Base-by-base conservation (phyloP, 2,113 vertebrate species). In the Catharus bicknelli region DNA sequence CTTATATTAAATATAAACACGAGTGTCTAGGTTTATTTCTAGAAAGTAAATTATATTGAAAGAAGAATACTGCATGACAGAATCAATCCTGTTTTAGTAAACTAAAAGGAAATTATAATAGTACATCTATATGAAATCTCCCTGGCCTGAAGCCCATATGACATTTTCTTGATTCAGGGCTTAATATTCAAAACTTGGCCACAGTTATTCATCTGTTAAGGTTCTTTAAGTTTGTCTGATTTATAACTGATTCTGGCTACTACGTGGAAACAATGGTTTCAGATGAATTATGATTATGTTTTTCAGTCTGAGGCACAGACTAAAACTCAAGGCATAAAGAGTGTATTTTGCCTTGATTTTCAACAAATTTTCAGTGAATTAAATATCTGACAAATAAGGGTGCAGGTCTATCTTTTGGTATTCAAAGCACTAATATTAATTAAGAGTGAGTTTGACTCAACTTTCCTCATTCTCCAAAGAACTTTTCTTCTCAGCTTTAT, bases 141-240 rank as follows among this genome's bases (percentile, higher is more conserved):
- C 32, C 22, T 76, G 62, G 50, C 54, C 58, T 91, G 54, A 87
- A 93, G 58, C 36, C 62, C 36, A 12, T 40, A 25, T 38, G 30
- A 81, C 27, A 59, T 81, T 78, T 70, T 26, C 58, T 85, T 93
- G 62, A 81, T 88, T 92, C 57, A 93, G 83, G 32, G 43, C 68
- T 86, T 80, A 90, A 83, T 79, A 80, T 22, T 83, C 45, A 74
- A 90, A 77, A 7, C 55, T 85, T 83, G 42, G 36, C 76, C 38
- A 47, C 38, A 63, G 30, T 93, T 91, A 76, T 40, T 91, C 47
- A 90, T 89, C 75, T 51, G 32, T 43, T 76, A 69, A 83, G 34
- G 15, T 90, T 93, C 70, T 54, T 59, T 47, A 86, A 69, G 21
- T 42, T 87, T 16, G 11, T 53, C 63, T 93, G 79, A 95, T 91